Base-by-base conservation (phyloP, 2,888 invertebrate genomes). In the Empis stercorea region DNA sequence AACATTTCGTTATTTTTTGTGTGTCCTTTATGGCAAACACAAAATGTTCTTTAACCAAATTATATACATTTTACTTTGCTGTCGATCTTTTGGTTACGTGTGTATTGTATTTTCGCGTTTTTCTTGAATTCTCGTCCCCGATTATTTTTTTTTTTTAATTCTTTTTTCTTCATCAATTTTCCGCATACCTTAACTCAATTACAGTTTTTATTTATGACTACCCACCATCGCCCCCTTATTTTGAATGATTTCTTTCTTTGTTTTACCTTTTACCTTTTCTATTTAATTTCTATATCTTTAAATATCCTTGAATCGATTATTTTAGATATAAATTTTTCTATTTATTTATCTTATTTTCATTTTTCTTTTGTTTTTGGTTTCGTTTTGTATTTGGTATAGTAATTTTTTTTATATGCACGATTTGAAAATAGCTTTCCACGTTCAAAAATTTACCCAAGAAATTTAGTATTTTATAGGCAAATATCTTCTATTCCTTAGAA, bases 121-220 rank as follows among this genome's bases (percentile, higher is more conserved):
- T 27, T n/a, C n/a, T n/a, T n/a, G n/a, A n/a, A n/a, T n/a, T n/a
- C n/a, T n/a, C n/a, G n/a, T n/a, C n/a, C 7, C 7, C 9, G 4
- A 27, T 6, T 27, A 27, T 7, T 27, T 27, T 27, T 27, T 27
- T 7, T 27, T 7, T 27, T 27, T 20, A 20, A 7, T 9, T 27
- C 23, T 27, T 7, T 27, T 27, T 7, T 27, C 9, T 20, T 27
- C 23, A 11, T 38, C 38, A 38, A 38, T 38, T 38, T 38, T 38
- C 38, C 38, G 38, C 38, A 38, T 38, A 38, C 38, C 38, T 38
- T 11, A 38, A 38, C 38, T 38, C 38, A 38, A 38, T 38, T 38
- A 38, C 17, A 20, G 17, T 38, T 38, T 17, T 38, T 38, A 38
- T 38, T 38, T 38, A 38, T 38, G 38, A 38, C 11, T 38, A n/a